Evolutionary conservation across 2,113 vertebrate species (phyloP), one percentile per base, ranked within the genome.

Genomic region (Scatophagus argus): DNA sequence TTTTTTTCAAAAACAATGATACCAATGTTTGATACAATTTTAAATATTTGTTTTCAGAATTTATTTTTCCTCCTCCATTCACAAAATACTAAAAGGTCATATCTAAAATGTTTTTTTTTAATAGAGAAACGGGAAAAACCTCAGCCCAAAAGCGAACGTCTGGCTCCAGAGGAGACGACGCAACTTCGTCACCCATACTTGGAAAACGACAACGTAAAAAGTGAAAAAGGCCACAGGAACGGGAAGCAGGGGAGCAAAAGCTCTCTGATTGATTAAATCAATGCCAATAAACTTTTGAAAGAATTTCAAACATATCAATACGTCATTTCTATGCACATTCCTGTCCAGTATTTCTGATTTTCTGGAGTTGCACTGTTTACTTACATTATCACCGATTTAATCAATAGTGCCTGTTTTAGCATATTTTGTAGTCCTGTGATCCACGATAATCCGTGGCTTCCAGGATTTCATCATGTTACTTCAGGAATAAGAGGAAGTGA

Each of bases 151-250:
- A 87, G 70, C 59, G 75, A 63, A 11, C 38, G 0, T 67, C 59
- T 58, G 52, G 56, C 64, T 66, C 43, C 13, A 82, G 77, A 77
- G 65, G 39, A 43, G 64, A 69, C 0, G 11, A 64, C 3, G 60
- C 8, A 1, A n/a, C 65, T 19, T 27, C 64, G 0, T 54, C 69
- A 0, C 23, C 66, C 0, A 21, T 31, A 21, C 8, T 7, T 2
- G 85, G 85, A 51, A 91, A 93, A 63, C 88, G 90, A 1, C 56
- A 4, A 0, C 89, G 88, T 23, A 91, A 92, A 78, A 85, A 31
- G 0, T 88, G 32, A 88, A 6, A 14, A 62, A 3, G n/a, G 21
- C 29, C 2, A 1, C 16, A 68, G 2, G 14, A 46, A 5, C 12
- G 7, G 29, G 32, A 16, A 46, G 39, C 19, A 41, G 21, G 25